Evolutionary conservation across 2,113 vertebrate genomes (phyloP).

Genomic region (Serilophus lunatus): DNA sequence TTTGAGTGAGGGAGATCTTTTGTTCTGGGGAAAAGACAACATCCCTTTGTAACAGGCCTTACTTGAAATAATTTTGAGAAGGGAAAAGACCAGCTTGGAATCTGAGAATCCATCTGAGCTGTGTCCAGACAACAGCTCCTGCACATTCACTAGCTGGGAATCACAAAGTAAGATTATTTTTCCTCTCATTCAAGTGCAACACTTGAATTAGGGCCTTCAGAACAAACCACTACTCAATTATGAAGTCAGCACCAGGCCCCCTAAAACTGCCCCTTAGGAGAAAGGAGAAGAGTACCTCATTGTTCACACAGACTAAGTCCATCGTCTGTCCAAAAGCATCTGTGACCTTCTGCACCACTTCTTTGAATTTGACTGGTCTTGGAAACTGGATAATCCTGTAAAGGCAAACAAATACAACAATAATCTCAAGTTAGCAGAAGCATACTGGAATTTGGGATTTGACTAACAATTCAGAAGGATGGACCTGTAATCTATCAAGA

Average conservation of each 20-base stretch:
- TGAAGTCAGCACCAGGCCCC: background rate
- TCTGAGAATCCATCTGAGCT: background rate
- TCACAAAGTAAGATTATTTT: background rate
- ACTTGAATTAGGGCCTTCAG: background rate
- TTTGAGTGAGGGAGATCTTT: background rate
- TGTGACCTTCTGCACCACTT: conserved; percentile 87
- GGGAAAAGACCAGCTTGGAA: background rate
- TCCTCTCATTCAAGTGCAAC: background rate
- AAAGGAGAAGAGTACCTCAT: conserved; percentile 75
- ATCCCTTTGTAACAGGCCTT: background rate
- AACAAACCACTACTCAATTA: background rate
- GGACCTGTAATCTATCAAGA: accelerated
- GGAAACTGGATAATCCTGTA: conserved; percentile 87
- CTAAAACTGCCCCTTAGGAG: background rate
- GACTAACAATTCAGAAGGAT: background rate
- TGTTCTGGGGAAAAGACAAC: background rate
- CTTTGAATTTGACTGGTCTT: conserved; percentile 85
- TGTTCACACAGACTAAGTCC: conserved; percentile 86
- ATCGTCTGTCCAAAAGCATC: conserved; percentile 91
- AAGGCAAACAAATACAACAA: background rate
- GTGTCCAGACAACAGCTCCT: background rate
- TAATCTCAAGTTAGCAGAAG: background rate
- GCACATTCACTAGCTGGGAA: background rate
- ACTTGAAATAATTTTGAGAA: background rate
- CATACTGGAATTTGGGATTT: background rate